Evolutionary conservation across 2,888 invertebrate genomes (phyloP).

Genomic region (Deilephila porcellus): DNA sequence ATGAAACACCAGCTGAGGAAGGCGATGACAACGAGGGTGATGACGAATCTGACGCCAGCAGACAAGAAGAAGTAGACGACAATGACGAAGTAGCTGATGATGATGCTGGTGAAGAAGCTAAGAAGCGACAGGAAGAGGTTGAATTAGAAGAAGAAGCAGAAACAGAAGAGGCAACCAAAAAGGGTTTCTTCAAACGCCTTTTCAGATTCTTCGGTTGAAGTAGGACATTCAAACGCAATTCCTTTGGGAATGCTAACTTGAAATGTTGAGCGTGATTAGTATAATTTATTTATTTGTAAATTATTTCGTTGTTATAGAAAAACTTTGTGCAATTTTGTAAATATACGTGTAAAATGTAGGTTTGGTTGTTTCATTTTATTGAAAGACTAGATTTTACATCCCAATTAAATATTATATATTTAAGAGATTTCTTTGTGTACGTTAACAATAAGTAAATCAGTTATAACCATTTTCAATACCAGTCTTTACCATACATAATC

Average conservation of each 20-base stretch:
- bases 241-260: slow-evolving; percentile 57
- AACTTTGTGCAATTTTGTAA: slow-evolving; percentile 84
- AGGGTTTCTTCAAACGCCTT: slow-evolving; percentile 57
- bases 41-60: slow-evolving; percentile 18
- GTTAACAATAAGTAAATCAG: too few species aligned
- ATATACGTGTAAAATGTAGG: slow-evolving; percentile 53
- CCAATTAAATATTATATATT: too few species aligned
- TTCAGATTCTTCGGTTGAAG: slow-evolving; percentile 56
- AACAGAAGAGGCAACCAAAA: slow-evolving; percentile 41
- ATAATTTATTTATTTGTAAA: slow-evolving; percentile 38
- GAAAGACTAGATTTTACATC: neutral
- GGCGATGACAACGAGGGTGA: slow-evolving; percentile 35
- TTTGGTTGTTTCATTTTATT: slow-evolving; percentile 12
- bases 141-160: slow-evolving; percentile 39
- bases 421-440: too few species aligned
- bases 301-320: slow-evolving; percentile 52
- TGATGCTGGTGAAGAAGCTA: slow-evolving; percentile 32
- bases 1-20: slow-evolving; percentile 24
- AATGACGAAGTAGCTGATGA: slow-evolving; percentile 35
- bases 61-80: slow-evolving; percentile 11
- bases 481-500: too few species aligned
- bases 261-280: slow-evolving; percentile 48
- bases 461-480: too few species aligned
- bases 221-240: slow-evolving; percentile 57
- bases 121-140: slow-evolving; percentile 35